Evolutionary conservation across 2,113 vertebrate genomes (phyloP), one percentile per base, ranked within the genome.

Genomic region (Bubalus kerabau): DNA sequence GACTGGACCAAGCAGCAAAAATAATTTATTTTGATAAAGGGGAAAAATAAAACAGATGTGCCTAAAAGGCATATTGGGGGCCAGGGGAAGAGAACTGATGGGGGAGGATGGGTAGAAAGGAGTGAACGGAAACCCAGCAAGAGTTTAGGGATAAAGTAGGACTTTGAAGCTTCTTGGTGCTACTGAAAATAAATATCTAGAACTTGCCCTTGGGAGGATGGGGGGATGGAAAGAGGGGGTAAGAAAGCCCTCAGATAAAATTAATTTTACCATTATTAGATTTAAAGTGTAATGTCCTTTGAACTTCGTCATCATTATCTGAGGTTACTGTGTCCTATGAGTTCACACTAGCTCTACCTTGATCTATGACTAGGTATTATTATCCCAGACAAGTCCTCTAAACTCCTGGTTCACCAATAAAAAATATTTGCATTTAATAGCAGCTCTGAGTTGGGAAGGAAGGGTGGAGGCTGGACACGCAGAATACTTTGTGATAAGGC

Each of bases 31-130:
- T 92, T 91, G 95, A 95, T 97, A 97, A 96, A 96, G 95, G 95
- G 94, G 0, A 2, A 59, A 92, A 97, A 92, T 94, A 93, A 98
- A 98, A 86, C 96, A 98, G 98, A 98, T 98, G 95, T 98, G 48
- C 90, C 98, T 78, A 2, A 95, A 98, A 98, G 97, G 96, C 97
- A 93, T 67, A 81, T 46, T 87, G 88, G 59, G 94, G 93, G 67
- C 52, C 62, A 74, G 91, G 90, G 40, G 60, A 87, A 93, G 52
- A 59, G 26, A 2, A 28, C 24, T 5, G 17, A 84, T 57, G n/a
- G 62, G 30, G 40, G 71, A 74, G 85, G 30, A n/a, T 94, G 43
- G 64, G 26, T 83, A 85, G 46, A 97, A 64, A 95, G 90, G 92
- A 0, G 6, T 94, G 90, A 60, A 57, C 14, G 89, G 36, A 90